A percentile compares a stretch with the other conserved stretches of the same genome.
phyloP scores from a whole-genome alignment of 2,797 vertebrate genomes.

The Poecilia wingei region DNA sequence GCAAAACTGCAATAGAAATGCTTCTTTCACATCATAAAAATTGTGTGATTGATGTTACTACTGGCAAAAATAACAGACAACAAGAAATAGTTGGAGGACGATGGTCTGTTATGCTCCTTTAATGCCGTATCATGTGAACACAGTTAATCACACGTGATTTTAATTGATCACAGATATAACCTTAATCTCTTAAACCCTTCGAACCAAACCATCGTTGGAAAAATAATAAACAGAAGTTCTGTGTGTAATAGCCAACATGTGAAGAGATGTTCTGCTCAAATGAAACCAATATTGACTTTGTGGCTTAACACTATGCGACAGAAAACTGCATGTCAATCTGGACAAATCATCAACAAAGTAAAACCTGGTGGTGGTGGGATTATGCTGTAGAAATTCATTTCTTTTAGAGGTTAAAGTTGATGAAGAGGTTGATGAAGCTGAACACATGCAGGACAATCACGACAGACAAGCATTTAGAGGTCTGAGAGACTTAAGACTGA shows the following conservation, averaged over 20 bases:
- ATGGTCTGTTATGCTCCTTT: too few species aligned
- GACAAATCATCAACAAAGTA: not conserved
- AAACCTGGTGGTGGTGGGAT: not conserved
- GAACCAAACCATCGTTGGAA: not conserved
- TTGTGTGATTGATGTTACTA: too few species aligned
- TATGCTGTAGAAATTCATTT: not conserved
- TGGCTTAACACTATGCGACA: not conserved
- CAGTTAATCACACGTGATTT: too few species aligned
- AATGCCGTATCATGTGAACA: too few species aligned
- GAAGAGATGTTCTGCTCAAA: not conserved
- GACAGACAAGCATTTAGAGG: not conserved
- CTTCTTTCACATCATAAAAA: too few species aligned
- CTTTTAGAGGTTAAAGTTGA: not conserved
- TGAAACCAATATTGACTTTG: not conserved
- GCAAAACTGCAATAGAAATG: too few species aligned
- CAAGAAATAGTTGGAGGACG: too few species aligned
- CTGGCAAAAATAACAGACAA: too few species aligned
- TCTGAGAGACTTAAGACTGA: not conserved
- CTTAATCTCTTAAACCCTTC: not conserved
- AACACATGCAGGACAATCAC: not conserved
- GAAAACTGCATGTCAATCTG: not conserved
- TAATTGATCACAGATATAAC: not conserved
- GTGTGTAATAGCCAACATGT: not conserved
- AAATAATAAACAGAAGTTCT: too few species aligned
- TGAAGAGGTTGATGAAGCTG: not conserved